Conservation (phyloP, 1,140 invertebrate genomes). For the Hypothenemus hampei region DNA sequence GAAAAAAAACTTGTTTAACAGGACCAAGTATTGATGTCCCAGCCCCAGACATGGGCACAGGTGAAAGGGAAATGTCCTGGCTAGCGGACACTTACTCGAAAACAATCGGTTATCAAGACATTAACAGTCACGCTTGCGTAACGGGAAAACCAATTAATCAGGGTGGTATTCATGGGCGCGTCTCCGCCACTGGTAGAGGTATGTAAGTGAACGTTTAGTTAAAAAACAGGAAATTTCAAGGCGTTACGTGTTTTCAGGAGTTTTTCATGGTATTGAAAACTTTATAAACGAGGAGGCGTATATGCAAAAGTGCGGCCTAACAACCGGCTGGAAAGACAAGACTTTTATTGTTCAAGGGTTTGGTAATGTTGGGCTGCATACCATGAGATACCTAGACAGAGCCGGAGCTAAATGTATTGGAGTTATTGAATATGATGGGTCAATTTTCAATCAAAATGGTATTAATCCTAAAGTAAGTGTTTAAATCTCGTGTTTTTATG, state of each 20-base stretch:
- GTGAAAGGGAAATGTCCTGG: conserved; percentile 99
- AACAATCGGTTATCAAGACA: conserved; percentile 91
- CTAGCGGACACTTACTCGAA: conserved; percentile 98
- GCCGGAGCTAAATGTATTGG: conserved; percentile 94
- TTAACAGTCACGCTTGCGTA: conserved; percentile 98
- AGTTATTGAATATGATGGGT: conserved; percentile 89
- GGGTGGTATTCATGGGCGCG: conserved; percentile 92
- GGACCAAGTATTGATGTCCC: conserved; percentile 96
- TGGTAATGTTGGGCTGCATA: conserved; percentile 99
- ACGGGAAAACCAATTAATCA: conserved; percentile 97
- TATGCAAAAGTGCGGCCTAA: conserved; percentile 94
- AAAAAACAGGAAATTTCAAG: neutral
- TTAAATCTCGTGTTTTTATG: no score
- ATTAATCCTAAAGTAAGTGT: conserved; percentile 89
- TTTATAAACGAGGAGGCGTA: conserved; percentile 96
- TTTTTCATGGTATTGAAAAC: conserved; percentile 97
- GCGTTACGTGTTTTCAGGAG: conserved; percentile 47
- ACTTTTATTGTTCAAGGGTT: conserved; percentile 98
- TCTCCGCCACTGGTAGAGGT: conserved; percentile 92
- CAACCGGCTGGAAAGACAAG: conserved; percentile 94
- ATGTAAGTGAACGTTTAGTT: neutral
- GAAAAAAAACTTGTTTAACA: no score
- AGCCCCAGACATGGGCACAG: conserved; percentile 97
- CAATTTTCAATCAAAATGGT: conserved; percentile 88
- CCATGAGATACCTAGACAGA: conserved; percentile 91